Evolutionary conservation across 1,140 invertebrate species (phyloP).

Genomic region (Aplysia californica): DNA sequence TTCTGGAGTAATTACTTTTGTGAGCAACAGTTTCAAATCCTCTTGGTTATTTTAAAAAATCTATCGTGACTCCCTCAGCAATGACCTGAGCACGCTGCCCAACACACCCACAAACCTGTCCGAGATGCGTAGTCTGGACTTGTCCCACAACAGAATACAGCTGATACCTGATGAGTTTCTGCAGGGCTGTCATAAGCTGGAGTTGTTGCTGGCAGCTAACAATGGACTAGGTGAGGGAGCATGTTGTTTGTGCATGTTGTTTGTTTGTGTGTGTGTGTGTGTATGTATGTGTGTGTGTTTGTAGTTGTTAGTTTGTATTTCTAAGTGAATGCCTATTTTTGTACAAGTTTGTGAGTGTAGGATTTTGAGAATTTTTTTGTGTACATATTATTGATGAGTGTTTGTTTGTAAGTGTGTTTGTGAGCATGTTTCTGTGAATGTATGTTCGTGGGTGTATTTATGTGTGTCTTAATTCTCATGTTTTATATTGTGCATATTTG

Average conservation of each 20-base stretch:
- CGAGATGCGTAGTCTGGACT: constrained; percentile 38
- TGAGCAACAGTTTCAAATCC: too few species aligned
- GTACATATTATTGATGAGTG: neutral
- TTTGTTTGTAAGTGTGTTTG: neutral
- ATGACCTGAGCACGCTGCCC: constrained; percentile 25
- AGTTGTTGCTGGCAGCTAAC: constrained; percentile 40
- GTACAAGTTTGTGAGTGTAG: neutral
- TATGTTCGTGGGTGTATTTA: neutral
- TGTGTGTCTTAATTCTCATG: neutral
- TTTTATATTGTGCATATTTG: too few species aligned
- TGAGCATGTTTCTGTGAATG: neutral
- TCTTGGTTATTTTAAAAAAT: too few species aligned
- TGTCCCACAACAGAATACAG: constrained; percentile 45
- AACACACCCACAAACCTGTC: constrained; percentile 30
- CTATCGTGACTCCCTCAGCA: too few species aligned
- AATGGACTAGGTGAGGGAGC: constrained; percentile 50
- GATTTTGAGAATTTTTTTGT: neutral
- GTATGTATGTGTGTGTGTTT: too few species aligned
- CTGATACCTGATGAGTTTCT: constrained; percentile 47
- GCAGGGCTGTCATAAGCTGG: constrained; percentile 37
- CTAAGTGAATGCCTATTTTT: neutral
- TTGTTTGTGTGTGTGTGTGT: too few species aligned
- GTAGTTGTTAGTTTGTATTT: too few species aligned
- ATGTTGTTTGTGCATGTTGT: too few species aligned
- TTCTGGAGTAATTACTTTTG: too few species aligned